These are phyloP conservation scores for human DNA, from an alignment of 2,113 vertebrate species.

Conservation along the genomic window DNA sequence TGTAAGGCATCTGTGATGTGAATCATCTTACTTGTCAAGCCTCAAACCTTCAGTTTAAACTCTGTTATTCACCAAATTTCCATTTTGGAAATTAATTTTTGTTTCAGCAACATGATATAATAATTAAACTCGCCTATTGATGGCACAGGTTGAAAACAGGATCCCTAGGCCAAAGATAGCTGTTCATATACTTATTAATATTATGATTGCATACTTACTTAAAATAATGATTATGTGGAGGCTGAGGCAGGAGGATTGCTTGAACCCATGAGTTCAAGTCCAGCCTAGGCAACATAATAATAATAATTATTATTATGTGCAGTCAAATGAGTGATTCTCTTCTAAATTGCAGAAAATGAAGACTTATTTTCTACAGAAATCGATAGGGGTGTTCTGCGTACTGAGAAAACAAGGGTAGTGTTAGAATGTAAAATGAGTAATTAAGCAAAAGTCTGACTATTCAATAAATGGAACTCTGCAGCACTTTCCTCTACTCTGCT, in stretches of 20 bases:
- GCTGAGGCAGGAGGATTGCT: neutral
- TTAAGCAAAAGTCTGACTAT: neutral
- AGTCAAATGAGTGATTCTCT: neutral
- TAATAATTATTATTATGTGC: neutral
- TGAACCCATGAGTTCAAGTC: neutral
- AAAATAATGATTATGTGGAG: neutral
- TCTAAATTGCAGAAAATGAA: neutral
- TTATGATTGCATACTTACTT: neutral
- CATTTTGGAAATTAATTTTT: neutral
- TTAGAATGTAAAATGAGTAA: neutral
- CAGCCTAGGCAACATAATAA: neutral
- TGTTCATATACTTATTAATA: neutral
- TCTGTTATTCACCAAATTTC: neutral
- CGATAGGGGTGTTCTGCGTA: neutral
- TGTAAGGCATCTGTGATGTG: neutral
- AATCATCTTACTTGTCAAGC: neutral
- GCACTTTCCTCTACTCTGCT: neutral
- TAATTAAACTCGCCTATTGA: neutral
- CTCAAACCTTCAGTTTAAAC: neutral
- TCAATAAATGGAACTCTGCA: neutral
- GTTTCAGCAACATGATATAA: neutral
- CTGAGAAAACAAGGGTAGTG: neutral
- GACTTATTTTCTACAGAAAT: neutral
- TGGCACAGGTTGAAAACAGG: neutral
- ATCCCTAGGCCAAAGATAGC: neutral